Conservation (phyloP, 2,888 invertebrate genomes). For the Lithodes maja region DNA sequence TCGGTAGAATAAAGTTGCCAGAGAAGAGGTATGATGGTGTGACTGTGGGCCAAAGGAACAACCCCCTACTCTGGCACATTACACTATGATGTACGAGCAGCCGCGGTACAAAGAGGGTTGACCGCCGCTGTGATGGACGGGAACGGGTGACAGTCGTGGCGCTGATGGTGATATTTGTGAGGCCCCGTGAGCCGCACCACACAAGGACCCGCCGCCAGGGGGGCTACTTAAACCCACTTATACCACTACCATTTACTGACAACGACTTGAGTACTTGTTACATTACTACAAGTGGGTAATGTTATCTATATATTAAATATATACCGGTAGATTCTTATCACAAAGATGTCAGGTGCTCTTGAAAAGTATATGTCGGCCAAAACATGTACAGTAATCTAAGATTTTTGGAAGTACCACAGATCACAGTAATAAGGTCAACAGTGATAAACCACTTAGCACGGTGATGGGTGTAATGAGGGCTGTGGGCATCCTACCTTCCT, state of each 20-base stretch:
- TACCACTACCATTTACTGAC: no score
- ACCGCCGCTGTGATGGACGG: slow-evolving; percentile 40
- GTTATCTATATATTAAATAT: no score
- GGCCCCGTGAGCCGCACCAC: not conserved
- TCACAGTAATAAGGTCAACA: no score
- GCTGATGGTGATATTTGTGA: slow-evolving; percentile 52
- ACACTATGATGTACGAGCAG: slow-evolving; percentile 35
- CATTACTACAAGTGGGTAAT: no score
- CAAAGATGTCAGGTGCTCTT: no score
- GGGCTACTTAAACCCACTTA: not conserved
- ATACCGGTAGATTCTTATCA: no score
- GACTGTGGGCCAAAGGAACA: not conserved
- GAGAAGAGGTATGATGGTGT: no score
- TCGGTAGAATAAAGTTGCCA: no score
- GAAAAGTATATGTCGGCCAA: no score
- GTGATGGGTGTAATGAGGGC: slow-evolving; percentile 61
- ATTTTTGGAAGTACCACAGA: no score
- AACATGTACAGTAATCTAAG: no score
- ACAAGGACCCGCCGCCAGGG: not conserved
- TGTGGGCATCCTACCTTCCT: slow-evolving; percentile 53
- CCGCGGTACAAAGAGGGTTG: slow-evolving; percentile 31
- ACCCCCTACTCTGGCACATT: not conserved
- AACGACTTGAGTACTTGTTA: no score
- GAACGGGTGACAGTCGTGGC: slow-evolving; percentile 33
- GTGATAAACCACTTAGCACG: slow-evolving; percentile 44